Base-by-base conservation (phyloP, 2,797 vertebrate genomes). In the Rousettus madagascariensis region DNA sequence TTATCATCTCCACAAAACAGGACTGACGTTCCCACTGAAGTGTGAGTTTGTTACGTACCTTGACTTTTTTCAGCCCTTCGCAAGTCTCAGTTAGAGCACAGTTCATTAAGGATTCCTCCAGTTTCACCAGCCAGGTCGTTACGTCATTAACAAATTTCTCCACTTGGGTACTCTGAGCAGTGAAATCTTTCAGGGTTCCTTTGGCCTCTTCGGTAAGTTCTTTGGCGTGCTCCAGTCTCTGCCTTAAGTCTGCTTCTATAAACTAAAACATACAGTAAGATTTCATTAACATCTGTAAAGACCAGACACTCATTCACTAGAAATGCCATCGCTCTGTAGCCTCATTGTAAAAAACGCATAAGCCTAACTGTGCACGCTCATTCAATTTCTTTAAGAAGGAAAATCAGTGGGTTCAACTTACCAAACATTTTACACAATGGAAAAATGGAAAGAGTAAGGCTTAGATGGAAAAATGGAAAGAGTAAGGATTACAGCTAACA, bases 181-280 rank as follows among this genome's bases (percentile, higher is more conserved):
- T 99, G 97, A 99, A 99, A 97, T 99, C 99, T 98, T 98, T 99
- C 98, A 99, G 98, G 2, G 99, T 98, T 96, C 98, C 98, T 98
- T 98, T 99, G 91, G 99, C 99, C 96, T 98, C 98, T 96, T 99
- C 98, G 68, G 98, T 99, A 66, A 99, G 98, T 97, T 99, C 99
- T 97, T 98, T 99, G 2, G 99, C 98, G 16, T 99, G 99, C 90
- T 98, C 98, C 97, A 99, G 95, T 96, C 99, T 99, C 98, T 99
- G 99, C 97, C 97, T 99, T 95, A 99, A 98, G 97, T 99, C 99
- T 38, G 98, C 99, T 98, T 99, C 99, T 97, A 99, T 97, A 90
- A 99, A 99, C 99, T 99, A 97, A 96, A 96, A 97, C 53, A 3
- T 1, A 91, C 97, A 96, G 83, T 69, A 1, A 4, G 24, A 65